These are phyloP conservation scores for Lasioglossum morio DNA, from an alignment of 2,888 invertebrate genomes.

Conservation along the genomic window DNA sequence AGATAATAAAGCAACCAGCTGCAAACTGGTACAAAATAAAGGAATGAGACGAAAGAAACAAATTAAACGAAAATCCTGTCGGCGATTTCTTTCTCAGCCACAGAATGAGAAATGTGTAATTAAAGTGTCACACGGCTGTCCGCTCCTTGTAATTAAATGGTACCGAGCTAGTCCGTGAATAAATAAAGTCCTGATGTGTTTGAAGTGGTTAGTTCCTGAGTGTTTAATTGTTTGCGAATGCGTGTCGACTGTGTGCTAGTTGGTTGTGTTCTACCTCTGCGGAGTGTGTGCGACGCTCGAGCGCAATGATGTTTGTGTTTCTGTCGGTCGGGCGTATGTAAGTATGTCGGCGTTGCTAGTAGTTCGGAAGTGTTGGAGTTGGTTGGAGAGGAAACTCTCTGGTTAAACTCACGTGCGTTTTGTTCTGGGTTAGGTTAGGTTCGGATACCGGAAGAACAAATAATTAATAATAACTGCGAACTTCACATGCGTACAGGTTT, in stretches of 20 bases:
- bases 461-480: background rate
- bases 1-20: background rate
- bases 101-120: background rate
- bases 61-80: background rate
- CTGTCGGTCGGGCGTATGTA: background rate
- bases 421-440: background rate
- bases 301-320: background rate
- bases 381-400: background rate
- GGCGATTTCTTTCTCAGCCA: background rate
- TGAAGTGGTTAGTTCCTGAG: background rate
- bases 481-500: background rate
- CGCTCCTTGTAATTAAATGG: background rate
- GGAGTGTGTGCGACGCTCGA: background rate
- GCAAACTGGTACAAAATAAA: background rate
- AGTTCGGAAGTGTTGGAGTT: background rate
- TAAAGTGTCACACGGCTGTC: background rate
- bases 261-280: background rate
- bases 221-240: constrained; percentile 13
- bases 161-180: background rate
- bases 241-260: background rate
- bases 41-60: background rate
- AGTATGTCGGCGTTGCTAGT: background rate
- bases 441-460: background rate
- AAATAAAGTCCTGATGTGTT: constrained; percentile 1
- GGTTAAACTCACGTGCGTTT: background rate